Evolutionary conservation across 2,888 invertebrate genomes (phyloP).

Genomic region (Lymantria monacha): DNA sequence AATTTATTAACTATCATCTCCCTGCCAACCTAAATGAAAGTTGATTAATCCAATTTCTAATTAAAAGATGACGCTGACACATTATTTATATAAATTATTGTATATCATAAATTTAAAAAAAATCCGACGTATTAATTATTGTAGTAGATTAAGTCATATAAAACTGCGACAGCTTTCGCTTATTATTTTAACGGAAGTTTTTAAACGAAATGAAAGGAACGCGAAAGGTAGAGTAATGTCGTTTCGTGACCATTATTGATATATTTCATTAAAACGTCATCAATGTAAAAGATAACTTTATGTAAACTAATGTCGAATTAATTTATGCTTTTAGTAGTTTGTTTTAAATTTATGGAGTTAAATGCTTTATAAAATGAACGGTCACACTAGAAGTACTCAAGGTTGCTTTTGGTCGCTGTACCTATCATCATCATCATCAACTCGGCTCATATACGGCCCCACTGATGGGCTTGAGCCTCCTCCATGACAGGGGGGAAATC

Average conservation of each 20-base stretch:
- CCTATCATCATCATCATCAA: too few relatives aligned
- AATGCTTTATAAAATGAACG: too few relatives aligned
- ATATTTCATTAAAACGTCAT: neutral
- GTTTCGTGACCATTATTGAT: slow-evolving; percentile 17
- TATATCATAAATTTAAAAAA: neutral
- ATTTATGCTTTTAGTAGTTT: too few relatives aligned
- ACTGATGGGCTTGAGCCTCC: too few relatives aligned
- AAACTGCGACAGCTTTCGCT: slow-evolving; percentile 22
- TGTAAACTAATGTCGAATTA: too few relatives aligned
- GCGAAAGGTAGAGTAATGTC: slow-evolving; percentile 4
- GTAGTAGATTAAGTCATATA: neutral
- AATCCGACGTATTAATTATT: slow-evolving; percentile 1
- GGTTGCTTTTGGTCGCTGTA: too few relatives aligned
- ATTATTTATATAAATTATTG: slow-evolving; percentile 4
- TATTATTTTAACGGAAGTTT: slow-evolving; percentile 9
- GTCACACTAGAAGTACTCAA: too few relatives aligned
- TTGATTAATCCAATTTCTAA: neutral
- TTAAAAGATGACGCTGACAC: neutral
- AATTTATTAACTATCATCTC: too few relatives aligned
- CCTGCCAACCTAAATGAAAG: neutral
- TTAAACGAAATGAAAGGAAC: slow-evolving; percentile 21
- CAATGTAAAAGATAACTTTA: too few relatives aligned
- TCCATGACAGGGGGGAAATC: too few relatives aligned
- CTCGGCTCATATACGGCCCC: too few relatives aligned
- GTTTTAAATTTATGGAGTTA: too few relatives aligned